phyloP scores from a whole-genome alignment of 2,888 invertebrate genomes.

The Calliscelio sp. region DNA sequence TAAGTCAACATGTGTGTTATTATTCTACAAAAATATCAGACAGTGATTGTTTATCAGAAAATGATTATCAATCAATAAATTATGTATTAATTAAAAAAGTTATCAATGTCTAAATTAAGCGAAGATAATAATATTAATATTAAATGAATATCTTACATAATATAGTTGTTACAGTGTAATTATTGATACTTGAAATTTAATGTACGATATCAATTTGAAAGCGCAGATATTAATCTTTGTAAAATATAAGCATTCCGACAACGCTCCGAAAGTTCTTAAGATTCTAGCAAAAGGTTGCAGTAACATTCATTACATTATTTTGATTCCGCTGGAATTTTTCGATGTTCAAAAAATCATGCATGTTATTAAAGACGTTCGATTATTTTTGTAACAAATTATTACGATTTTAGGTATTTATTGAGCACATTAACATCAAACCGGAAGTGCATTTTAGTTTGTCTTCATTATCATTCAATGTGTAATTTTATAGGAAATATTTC shows the following conservation, averaged over 20 bases:
- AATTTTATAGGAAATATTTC: too few relatives aligned
- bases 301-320: constrained; percentile 54
- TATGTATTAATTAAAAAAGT: too few relatives aligned
- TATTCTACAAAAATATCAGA: too few relatives aligned
- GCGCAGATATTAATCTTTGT: constrained; percentile 44
- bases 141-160: constrained; percentile 30
- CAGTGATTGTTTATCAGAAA: too few relatives aligned
- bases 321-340: constrained; percentile 28
- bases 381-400: constrained; percentile 42
- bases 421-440: background rate
- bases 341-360: background rate
- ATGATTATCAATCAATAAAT: too few relatives aligned
- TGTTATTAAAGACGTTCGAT: constrained; percentile 36
- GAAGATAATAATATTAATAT: background rate
- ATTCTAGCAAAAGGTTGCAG: constrained; percentile 43
- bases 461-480: too few relatives aligned
- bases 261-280: constrained; percentile 41
- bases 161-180: constrained; percentile 45
- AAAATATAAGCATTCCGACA: constrained; percentile 53
- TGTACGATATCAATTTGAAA: constrained; percentile 37
- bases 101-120: too few relatives aligned
- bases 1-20: too few relatives aligned
- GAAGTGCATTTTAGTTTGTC: too few relatives aligned
- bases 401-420: constrained; percentile 22
- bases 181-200: constrained; percentile 53